These are phyloP conservation scores for Cyanoliseus patagonus DNA, from an alignment of 2,113 vertebrate species.

Conservation along the genomic window DNA sequence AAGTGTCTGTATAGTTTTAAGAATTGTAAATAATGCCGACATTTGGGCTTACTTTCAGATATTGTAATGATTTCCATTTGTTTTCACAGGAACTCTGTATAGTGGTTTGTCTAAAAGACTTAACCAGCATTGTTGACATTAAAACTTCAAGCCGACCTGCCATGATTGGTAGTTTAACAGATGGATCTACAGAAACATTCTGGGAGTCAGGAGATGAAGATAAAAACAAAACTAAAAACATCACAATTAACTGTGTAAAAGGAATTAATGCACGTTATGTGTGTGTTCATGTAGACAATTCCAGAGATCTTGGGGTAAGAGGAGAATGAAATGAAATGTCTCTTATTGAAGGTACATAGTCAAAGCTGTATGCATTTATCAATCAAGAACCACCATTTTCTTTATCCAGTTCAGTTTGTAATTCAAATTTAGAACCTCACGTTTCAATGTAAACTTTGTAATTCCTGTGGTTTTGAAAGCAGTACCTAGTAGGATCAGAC, in stretches of 20 bases:
- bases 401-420: background rate
- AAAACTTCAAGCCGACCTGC: constrained; percentile 98
- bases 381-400: background rate
- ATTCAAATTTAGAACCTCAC: background rate
- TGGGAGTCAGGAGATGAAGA: constrained; percentile 99
- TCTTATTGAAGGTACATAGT: background rate
- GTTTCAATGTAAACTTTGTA: background rate
- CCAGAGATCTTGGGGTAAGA: constrained; percentile 96
- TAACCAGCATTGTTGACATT: constrained; percentile 95
- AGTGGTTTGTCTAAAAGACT: constrained; percentile 93
- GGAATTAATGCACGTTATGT: constrained; percentile 93
- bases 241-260: constrained; percentile 96
- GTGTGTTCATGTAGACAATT: constrained; percentile 97
- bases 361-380: background rate
- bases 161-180: constrained; percentile 98
- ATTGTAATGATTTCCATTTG: background rate
- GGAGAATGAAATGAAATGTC: background rate
- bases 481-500: background rate
- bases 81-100: constrained; percentile 88
- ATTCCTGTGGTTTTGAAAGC: background rate
- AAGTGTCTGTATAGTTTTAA: background rate
- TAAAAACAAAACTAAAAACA: constrained; percentile 99
- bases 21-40: background rate
- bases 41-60: background rate
- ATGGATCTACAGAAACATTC: constrained; percentile 97